A percentile compares a stretch with the other conserved stretches of the same genome.
Conservation (phyloP, 2,797 vertebrate species). For the Pseudomugil gertrudae region DNA sequence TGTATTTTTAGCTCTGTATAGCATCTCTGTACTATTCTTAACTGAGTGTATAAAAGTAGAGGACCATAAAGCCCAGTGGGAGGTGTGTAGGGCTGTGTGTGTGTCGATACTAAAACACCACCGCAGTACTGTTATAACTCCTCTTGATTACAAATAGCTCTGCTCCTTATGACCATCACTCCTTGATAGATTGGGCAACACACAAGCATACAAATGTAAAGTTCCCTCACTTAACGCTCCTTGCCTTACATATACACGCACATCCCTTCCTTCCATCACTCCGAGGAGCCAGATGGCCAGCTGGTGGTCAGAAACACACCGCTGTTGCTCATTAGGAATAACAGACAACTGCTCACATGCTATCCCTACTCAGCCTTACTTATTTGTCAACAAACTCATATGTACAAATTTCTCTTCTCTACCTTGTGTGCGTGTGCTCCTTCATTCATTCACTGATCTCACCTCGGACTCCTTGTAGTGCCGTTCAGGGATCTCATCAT, state of each 20-base stretch:
- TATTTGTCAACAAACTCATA: neutral
- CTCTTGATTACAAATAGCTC: conserved; percentile 68
- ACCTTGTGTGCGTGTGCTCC: neutral
- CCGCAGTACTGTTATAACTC: conserved; percentile 55
- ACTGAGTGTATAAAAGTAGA: conserved; percentile 39
- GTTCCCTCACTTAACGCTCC: conserved; percentile 40
- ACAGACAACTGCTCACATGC: conserved; percentile 21
- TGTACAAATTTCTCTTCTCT: neutral
- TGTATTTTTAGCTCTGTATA: conserved; percentile 29
- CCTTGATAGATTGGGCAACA: conserved; percentile 29
- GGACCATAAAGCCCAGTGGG: conserved; percentile 35
- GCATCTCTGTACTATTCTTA: conserved; percentile 54
- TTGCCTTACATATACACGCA: conserved; percentile 33
- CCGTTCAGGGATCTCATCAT: conserved; percentile 91
- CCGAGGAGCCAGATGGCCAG: conserved; percentile 44
- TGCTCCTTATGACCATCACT: conserved; percentile 51
- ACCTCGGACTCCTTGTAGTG: conserved; percentile 98
- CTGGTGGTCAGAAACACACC: conserved; percentile 48
- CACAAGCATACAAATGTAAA: conserved; percentile 53
- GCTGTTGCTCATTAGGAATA: conserved; percentile 37
- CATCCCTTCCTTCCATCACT: conserved; percentile 32
- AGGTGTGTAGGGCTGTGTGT: conserved; percentile 20
- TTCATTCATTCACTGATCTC: conserved; percentile 44
- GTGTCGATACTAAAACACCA: conserved; percentile 58
- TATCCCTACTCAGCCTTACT: conserved; percentile 7